Conservation (phyloP, 2,888 invertebrate species). For the Camponotus fellah region DNA sequence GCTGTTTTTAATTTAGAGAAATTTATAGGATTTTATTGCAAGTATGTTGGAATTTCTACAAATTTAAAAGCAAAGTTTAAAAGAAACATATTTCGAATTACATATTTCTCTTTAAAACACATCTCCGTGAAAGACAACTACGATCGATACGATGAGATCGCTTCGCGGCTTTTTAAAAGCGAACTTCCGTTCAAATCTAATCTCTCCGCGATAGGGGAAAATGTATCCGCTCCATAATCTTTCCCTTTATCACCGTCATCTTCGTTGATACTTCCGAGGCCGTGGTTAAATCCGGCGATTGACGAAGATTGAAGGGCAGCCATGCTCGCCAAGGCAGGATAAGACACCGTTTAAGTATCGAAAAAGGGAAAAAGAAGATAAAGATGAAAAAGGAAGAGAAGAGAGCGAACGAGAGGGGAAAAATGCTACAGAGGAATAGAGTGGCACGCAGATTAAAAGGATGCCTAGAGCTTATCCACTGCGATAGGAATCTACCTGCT, state of each 20-base stretch:
- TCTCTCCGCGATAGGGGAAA: slow-evolving; percentile 41
- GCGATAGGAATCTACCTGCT: slow-evolving; percentile 50
- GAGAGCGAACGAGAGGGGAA: not conserved
- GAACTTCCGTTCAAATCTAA: slow-evolving; percentile 34
- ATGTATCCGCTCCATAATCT: slow-evolving; percentile 57
- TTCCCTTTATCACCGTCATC: slow-evolving; percentile 58
- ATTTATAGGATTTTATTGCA: not conserved
- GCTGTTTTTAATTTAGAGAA: not conserved
- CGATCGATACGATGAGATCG: slow-evolving; percentile 31
- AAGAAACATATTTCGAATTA: not conserved
- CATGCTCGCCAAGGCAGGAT: slow-evolving; percentile 44
- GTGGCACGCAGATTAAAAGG: slow-evolving; percentile 68
- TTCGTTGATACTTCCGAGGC: slow-evolving; percentile 16
- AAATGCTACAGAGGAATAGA: not conserved
- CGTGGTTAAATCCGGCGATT: slow-evolving; percentile 61
- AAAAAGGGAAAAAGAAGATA: not conserved
- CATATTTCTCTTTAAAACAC: slow-evolving; percentile 3
- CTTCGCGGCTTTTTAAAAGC: slow-evolving; percentile 37
- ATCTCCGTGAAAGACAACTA: not conserved
- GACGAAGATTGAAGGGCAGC: slow-evolving; percentile 66
- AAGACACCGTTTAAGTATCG: slow-evolving; percentile 51
- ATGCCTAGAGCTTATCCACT: slow-evolving; percentile 56
- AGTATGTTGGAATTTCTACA: not conserved
- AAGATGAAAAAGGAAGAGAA: not conserved
- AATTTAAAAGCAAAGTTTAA: not conserved